Evolutionary conservation across 2,113 vertebrate species (phyloP).

Genomic region (Passer montanus): DNA sequence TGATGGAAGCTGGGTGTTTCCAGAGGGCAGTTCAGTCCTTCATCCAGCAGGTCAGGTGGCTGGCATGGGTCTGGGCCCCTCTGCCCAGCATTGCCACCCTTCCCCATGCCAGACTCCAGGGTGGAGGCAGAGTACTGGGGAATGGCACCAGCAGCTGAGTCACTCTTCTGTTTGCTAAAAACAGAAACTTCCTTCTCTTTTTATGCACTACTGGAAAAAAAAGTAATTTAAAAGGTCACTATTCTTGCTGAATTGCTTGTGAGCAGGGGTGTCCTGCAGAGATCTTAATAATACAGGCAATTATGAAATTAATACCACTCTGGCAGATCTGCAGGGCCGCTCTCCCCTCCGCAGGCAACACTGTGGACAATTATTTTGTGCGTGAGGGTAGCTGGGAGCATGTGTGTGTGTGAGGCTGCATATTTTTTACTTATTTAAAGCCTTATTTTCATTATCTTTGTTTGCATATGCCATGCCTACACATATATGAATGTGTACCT

Average conservation of each 20-base stretch:
- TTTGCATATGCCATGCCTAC: not conserved
- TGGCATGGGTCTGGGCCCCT: not conserved
- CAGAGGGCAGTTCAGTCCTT: not conserved
- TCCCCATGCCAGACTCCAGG: not conserved
- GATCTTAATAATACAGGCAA: slow-evolving; percentile 45
- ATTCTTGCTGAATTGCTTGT: not conserved
- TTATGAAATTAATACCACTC: slow-evolving; percentile 52
- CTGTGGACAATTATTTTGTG: not conserved
- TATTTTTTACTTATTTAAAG: not conserved
- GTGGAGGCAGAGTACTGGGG: not conserved
- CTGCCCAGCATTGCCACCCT: not conserved
- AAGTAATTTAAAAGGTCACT: not conserved
- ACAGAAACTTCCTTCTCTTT: not conserved
- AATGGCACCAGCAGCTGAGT: not conserved
- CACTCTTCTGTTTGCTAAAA: slow-evolving; percentile 7
- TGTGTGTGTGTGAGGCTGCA: not conserved
- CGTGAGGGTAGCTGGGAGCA: not conserved
- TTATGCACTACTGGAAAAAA: not conserved
- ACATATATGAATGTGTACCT: not conserved
- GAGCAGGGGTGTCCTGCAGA: slow-evolving; percentile 24
- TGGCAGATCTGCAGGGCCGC: not conserved
- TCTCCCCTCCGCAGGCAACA: not conserved
- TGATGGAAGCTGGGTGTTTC: not conserved
- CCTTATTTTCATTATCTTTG: not conserved
- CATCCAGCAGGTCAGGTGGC: not conserved